These are phyloP conservation scores for Pantherophis alleghaniensis DNA, from an alignment of 2,797 vertebrate species.

Conservation along the genomic window DNA sequence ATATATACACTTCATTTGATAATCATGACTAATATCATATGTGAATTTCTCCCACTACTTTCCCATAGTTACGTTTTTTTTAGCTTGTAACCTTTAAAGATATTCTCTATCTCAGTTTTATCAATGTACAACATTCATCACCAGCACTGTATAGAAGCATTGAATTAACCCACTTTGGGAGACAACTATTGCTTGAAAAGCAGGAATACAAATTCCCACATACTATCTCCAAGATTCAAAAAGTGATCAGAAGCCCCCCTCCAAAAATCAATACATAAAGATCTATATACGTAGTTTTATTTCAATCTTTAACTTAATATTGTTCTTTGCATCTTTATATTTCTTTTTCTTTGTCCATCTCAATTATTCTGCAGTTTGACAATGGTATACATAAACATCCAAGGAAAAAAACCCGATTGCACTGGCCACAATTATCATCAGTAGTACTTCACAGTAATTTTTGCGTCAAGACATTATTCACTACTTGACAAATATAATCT, in stretches of 20 bases:
- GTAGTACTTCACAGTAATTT: too few relatives aligned
- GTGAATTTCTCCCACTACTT: neutral
- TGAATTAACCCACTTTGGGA: neutral
- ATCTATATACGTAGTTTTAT: neutral
- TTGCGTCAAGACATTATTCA: too few relatives aligned
- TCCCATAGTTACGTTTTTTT: neutral
- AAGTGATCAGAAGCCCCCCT: neutral
- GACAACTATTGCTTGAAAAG: neutral
- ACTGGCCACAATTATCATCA: neutral
- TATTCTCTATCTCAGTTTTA: neutral
- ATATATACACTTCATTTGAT: neutral
- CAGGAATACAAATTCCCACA: neutral
- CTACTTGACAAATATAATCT: too few relatives aligned
- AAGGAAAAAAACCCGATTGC: neutral
- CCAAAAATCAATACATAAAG: neutral
- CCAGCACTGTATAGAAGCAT: neutral
- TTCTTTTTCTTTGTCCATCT: neutral
- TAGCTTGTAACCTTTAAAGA: neutral
- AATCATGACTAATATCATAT: neutral
- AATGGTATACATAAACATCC: neutral
- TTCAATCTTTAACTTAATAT: neutral
- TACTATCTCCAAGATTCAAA: neutral
- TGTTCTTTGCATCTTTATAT: neutral
- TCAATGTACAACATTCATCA: neutral
- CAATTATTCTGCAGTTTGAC: neutral